phyloP scores from a whole-genome alignment of 2,113 vertebrate genomes.

The Mormoops blainvillei region DNA sequence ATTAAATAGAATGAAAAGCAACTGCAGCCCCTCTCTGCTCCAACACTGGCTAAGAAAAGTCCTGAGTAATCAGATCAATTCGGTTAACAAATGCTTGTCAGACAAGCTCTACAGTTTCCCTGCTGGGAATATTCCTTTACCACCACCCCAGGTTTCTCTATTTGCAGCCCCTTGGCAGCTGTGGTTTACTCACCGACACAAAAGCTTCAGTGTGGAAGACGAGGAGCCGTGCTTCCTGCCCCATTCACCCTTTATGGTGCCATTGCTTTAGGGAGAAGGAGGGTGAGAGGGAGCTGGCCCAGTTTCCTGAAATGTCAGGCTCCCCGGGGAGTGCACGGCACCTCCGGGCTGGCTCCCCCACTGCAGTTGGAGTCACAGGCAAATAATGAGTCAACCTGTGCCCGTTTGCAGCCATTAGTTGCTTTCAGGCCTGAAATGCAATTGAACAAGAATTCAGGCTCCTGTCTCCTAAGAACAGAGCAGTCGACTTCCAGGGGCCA shows the following conservation, averaged over 20 bases:
- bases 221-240: background rate
- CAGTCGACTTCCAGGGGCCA: background rate
- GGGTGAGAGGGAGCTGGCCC: background rate
- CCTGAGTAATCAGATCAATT: constrained; percentile 61
- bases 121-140: constrained; percentile 27
- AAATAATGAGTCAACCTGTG: background rate
- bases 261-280: background rate
- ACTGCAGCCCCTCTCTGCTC: constrained; percentile 48
- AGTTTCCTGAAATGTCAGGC: constrained; percentile 42
- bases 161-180: background rate
- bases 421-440: background rate
- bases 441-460: background rate
- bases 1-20: constrained; percentile 66
- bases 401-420: background rate
- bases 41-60: constrained; percentile 47
- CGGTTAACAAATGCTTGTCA: constrained; percentile 41
- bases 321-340: background rate
- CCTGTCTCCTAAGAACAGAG: background rate
- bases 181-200: background rate
- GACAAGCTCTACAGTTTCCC: constrained; percentile 5
- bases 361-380: background rate
- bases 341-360: fast-evolving
- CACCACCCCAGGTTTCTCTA: constrained; percentile 6
- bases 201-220: constrained; percentile 4
- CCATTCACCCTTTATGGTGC: background rate